Evolutionary conservation across 2,113 vertebrate genomes (phyloP), one percentile per base, ranked within the genome.

Genomic region (Ammodytes marinus): DNA sequence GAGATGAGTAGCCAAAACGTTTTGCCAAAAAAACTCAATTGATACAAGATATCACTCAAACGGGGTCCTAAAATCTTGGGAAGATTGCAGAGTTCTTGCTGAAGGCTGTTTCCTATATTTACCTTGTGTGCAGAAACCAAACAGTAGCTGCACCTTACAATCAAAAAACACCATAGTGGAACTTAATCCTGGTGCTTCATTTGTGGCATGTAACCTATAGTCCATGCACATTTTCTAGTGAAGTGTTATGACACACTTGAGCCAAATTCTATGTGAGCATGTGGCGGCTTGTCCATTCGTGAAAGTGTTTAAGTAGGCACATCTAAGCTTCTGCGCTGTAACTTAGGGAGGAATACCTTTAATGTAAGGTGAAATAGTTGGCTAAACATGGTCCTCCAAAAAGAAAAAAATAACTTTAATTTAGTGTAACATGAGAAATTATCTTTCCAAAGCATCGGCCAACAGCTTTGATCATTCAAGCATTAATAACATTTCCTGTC

Each of bases 191-290:
- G 8, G 54, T 59, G 57, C 88, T 90, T 91, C 83, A 85, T 88
- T 90, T 86, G 77, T 81, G 75, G 82, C 91, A 86, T 87, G 88
- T 90, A 89, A 85, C 87, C 79, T 73, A 83, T 86, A 52, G 74
- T 83, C 69, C 69, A 45, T 74, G 67, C 80, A 80, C 76, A 90
- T 93, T 91, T 93, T 93, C 86, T 75, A 80, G 85, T 89, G 88
- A 93, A 90, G 84, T 92, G 89, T 90, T 87, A 82, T 89, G 90
- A 90, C 90, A 92, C 80, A 77, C 89, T 87, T 79, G 82, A 91
- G 81, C 86, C 84, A 88, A 90, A 91, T 89, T 92, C 85, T 82
- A 77, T 80, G 83, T 50, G 80, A 85, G 84, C 93, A 67, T 92
- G 93, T 87, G 53, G 80, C 11, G 53, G 74, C 93, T 89, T 91